These are phyloP conservation scores for Amphimedon queenslandica DNA, from an alignment of 37 sponge, comb jelly and placozoan genomes.

Conservation along the genomic window DNA sequence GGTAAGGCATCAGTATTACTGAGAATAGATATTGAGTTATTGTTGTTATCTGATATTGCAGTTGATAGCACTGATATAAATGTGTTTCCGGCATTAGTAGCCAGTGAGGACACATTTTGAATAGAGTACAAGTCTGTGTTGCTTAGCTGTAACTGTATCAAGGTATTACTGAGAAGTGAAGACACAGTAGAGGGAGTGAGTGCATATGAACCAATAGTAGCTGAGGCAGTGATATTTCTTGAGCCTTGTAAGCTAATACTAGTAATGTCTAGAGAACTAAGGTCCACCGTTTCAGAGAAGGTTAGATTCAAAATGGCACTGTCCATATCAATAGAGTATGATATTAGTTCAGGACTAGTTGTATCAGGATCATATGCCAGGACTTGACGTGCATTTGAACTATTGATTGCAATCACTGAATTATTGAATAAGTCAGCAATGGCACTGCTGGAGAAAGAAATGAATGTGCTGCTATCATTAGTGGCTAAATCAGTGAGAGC, in stretches of 20 bases:
- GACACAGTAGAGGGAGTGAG: constrained; percentile 23
- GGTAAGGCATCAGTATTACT: constrained; percentile 9
- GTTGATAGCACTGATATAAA: constrained; percentile 25
- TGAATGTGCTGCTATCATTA: constrained; percentile 19
- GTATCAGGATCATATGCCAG: constrained; percentile 35
- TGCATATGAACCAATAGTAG: constrained; percentile 8
- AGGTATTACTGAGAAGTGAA: constrained; percentile 9
- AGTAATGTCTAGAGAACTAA: constrained; percentile 25
- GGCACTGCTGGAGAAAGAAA: constrained; percentile 36
- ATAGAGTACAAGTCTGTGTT: constrained; percentile 35
- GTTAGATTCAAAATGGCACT: constrained; percentile 34
- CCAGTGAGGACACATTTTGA: constrained; percentile 38
- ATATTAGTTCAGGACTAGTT: constrained; percentile 30
- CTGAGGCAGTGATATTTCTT: constrained; percentile 20
- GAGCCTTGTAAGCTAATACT: constrained; percentile 57
- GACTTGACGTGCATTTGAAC: constrained; percentile 21
- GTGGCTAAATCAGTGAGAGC: constrained; percentile 46
- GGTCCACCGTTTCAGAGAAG: constrained; percentile 69
- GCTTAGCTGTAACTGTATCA: constrained; percentile 30
- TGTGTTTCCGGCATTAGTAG: constrained; percentile 44
- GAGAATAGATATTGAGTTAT: constrained; percentile 28
- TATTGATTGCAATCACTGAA: constrained; percentile 18
- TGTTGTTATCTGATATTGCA: constrained; percentile 48
- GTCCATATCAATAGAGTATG: constrained; percentile 59
- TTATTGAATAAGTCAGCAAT: constrained; percentile 67